Evolutionary conservation across 30 jellyfish, hydroid and myxozoan species (phyloP).

Genomic region (Hydractinia symbiolongicarpus): DNA sequence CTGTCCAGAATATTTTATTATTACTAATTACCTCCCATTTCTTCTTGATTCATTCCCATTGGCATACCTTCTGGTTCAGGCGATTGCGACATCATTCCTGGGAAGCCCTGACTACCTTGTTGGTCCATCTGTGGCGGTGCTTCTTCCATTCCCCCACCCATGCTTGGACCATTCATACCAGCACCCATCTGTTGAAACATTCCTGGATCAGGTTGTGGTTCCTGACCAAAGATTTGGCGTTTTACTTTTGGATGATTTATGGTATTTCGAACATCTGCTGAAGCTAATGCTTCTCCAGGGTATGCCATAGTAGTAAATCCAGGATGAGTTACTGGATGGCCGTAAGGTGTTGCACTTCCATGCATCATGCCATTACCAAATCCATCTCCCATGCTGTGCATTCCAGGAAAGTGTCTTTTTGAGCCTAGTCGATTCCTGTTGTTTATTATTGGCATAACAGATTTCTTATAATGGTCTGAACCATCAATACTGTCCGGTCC

Average conservation of each 20-base stretch:
- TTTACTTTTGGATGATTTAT: conserved; percentile 32
- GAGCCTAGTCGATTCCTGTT: no score
- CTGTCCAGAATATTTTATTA: background rate
- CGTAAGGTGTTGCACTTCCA: conserved; percentile 68
- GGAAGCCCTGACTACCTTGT: conserved; percentile 12
- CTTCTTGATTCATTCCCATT: conserved; percentile 12
- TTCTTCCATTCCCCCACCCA: no score
- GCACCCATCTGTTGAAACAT: conserved; percentile 16
- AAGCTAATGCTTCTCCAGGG: conserved; percentile 91
- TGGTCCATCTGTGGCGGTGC: conserved; percentile 1
- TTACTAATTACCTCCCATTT: background rate
- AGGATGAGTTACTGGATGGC: conserved; percentile 97
- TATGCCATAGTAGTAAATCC: conserved; percentile 91
- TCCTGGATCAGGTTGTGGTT: background rate
- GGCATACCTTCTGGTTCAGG: conserved; percentile 21
- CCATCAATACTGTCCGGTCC: no score
- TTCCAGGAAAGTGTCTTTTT: conserved; percentile 26
- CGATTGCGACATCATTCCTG: conserved; percentile 3
- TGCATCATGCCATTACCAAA: background rate
- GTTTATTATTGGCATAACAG: no score
- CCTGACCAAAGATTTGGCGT: conserved; percentile 1
- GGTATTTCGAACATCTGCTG: conserved; percentile 69
- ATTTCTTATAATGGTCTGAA: no score
- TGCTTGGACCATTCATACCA: conserved; percentile 1
- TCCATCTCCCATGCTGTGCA: conserved; percentile 34